A percentile compares a stretch with the other conserved stretches of the same genome.
Conservation (phyloP, 2,113 vertebrate species). For the Gallinago jamesoni region DNA sequence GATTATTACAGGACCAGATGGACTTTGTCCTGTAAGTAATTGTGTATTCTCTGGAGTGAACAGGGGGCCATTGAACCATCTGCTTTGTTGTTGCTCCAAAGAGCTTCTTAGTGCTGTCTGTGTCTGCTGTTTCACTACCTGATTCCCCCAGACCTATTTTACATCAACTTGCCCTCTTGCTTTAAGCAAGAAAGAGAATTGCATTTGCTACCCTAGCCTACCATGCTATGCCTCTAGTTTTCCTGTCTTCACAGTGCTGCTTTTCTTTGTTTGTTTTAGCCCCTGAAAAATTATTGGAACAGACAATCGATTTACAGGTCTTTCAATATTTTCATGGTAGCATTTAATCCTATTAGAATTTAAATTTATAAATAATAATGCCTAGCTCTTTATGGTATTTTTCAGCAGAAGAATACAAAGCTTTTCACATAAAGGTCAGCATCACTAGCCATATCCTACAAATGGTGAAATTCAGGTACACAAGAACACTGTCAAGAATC, state of each 20-base stretch:
- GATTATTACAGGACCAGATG: conserved; percentile 54
- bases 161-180: neutral
- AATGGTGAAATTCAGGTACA: neutral
- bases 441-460: neutral
- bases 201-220: neutral
- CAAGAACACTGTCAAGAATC: neutral
- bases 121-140: neutral
- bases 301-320: neutral
- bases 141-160: neutral
- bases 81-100: conserved; percentile 44
- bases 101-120: neutral
- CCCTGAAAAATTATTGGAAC: neutral
- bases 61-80: conserved; percentile 20
- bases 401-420: neutral
- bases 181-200: neutral
- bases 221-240: neutral
- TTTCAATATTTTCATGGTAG: neutral
- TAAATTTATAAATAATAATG: neutral
- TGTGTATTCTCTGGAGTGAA: conserved; percentile 39
- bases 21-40: conserved; percentile 55
- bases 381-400: neutral
- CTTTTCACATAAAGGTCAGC: neutral
- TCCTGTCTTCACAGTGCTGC: neutral
- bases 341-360: neutral
- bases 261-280: neutral